Evolutionary conservation across 2,113 vertebrate species (phyloP).

Genomic region (Chitala chitala): DNA sequence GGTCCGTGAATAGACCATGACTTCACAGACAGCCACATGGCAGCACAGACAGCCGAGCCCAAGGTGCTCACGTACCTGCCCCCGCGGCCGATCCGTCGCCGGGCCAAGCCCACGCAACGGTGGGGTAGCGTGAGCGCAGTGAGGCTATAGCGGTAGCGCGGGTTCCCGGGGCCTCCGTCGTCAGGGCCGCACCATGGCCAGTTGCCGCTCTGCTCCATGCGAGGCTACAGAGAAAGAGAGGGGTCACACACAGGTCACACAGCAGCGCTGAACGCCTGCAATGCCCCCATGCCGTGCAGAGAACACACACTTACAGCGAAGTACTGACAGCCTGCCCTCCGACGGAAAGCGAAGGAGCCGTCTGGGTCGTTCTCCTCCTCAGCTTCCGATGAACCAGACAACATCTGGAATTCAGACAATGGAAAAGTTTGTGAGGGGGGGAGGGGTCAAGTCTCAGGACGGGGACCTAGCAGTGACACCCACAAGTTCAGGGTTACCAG

Average conservation of each 20-base stretch:
- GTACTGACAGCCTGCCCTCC: constrained; percentile 97
- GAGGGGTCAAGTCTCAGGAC: too few species aligned
- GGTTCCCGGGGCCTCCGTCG: constrained; percentile 76
- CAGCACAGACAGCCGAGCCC: too few species aligned
- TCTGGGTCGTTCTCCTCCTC: constrained; percentile 98
- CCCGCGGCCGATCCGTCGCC: constrained; percentile 85
- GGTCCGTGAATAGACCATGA: too few species aligned
- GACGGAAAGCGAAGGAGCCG: constrained; percentile 90
- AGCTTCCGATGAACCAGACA: constrained; percentile 90
- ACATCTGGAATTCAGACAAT: constrained; percentile 54
- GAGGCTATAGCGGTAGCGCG: constrained; percentile 88
- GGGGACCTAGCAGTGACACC: too few species aligned
- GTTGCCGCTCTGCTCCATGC: constrained; percentile 75
- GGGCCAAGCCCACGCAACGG: constrained; percentile 84
- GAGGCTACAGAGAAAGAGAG: constrained; percentile 59
- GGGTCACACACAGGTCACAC: neutral
- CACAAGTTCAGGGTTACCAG: too few species aligned
- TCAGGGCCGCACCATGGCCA: constrained; percentile 89
- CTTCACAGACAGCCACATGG: too few species aligned
- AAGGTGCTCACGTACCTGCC: constrained; percentile 77
- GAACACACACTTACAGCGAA: constrained; percentile 86
- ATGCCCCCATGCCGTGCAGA: neutral
- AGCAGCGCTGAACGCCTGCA: neutral
- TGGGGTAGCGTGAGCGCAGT: constrained; percentile 83
- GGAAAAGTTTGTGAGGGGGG: too few species aligned